A percentile compares a stretch with the other conserved stretches of the same genome.
These are phyloP conservation scores for Melanophora roralis DNA, from an alignment of 2,888 invertebrate genomes.

Conservation along the genomic window DNA sequence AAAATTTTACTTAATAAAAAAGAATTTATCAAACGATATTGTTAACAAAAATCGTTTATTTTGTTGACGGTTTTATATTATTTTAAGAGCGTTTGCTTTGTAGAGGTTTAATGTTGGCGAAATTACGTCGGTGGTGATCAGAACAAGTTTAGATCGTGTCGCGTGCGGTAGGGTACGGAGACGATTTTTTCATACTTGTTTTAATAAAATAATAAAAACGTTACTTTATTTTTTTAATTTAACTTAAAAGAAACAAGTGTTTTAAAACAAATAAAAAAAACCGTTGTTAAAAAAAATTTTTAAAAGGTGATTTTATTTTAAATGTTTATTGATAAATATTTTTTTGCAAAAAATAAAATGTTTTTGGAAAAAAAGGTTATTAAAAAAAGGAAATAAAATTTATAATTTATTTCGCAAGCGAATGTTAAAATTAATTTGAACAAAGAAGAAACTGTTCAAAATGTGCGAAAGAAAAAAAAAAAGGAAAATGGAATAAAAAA, in stretches of 20 bases:
- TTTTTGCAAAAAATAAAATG: not conserved
- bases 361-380: too few relatives aligned
- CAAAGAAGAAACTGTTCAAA: constrained; percentile 17
- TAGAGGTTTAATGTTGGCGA: constrained; percentile 70
- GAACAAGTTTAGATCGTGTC: constrained; percentile 73
- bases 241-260: not conserved
- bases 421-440: not conserved
- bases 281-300: not conserved
- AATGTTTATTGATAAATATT: too few relatives aligned
- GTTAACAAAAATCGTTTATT: constrained; percentile 16
- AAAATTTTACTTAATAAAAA: constrained; percentile 21
- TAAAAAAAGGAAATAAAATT: not conserved
- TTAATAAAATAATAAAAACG: not conserved
- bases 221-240: not conserved
- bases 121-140: constrained; percentile 69
- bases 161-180: constrained; percentile 67
- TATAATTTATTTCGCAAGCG: not conserved
- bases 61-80: constrained; percentile 50
- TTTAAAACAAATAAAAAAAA: not conserved
- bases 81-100: constrained; percentile 7
- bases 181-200: constrained; percentile 3
- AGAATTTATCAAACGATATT: constrained; percentile 45
- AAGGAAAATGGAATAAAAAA: too few relatives aligned
- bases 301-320: not conserved
- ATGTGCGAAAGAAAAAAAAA: not conserved